Evolutionary conservation across 2,113 vertebrate species (phyloP).

Genomic region (Numenius arquata): DNA sequence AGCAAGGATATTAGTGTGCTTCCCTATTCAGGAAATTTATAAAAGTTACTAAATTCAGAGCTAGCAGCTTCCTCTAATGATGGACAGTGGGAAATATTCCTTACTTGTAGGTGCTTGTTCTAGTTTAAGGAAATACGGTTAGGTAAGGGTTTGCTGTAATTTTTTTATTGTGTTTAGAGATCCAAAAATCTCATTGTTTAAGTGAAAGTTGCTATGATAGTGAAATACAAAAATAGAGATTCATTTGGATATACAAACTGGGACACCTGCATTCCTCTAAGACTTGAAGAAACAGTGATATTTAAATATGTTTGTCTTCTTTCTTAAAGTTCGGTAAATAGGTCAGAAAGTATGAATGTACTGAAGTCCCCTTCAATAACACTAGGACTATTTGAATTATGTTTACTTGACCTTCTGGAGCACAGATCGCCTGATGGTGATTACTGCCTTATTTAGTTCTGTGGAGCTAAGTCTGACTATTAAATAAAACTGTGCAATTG

Average conservation of each 20-base stretch:
- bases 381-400: background rate
- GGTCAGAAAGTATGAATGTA: background rate
- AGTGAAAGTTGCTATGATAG: background rate
- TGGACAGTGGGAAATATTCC: background rate
- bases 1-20: background rate
- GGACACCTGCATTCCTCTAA: background rate
- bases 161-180: background rate
- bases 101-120: background rate
- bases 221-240: background rate
- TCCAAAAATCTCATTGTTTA: background rate
- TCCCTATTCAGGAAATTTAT: background rate
- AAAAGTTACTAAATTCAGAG: background rate
- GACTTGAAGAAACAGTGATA: background rate
- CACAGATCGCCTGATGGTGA: background rate
- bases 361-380: background rate
- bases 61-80: background rate
- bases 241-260: background rate
- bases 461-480: background rate
- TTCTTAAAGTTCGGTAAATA: background rate
- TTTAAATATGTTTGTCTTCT: background rate
- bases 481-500: background rate
- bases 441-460: constrained; percentile 49
- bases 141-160: background rate
- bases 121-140: background rate
- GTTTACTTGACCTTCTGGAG: constrained; percentile 2